Percentiles rank a stretch among this genome's conserved stretches.
phyloP scores from a whole-genome alignment of 2,888 invertebrate species.

The Lepas anatifera region DNA sequence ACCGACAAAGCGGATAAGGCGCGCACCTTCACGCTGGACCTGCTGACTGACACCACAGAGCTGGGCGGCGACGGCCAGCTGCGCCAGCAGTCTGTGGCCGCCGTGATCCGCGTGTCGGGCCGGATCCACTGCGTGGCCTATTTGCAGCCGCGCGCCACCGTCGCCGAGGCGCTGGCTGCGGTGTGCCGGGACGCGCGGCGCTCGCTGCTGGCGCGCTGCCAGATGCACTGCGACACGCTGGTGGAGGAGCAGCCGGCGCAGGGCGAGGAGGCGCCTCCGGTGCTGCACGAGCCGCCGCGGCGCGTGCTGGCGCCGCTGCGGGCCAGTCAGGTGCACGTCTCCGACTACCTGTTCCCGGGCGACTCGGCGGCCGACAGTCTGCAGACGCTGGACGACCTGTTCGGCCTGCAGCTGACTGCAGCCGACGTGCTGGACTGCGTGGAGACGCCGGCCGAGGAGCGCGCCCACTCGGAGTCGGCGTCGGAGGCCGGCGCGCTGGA shows the following conservation, averaged over 20 bases:
- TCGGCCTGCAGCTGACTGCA: conserved; percentile 60
- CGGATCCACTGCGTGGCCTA: neutral
- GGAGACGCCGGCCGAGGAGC: conserved; percentile 46
- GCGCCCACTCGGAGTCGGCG: neutral
- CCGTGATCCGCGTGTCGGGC: neutral
- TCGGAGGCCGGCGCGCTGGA: neutral
- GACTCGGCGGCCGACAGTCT: conserved; percentile 72
- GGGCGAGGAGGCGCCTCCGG: conserved; percentile 43
- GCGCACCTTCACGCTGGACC: neutral
- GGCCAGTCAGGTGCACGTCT: conserved; percentile 51
- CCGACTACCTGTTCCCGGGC: conserved; percentile 84
- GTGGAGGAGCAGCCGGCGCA: conserved; percentile 57
- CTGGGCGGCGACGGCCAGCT: neutral
- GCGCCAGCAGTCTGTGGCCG: neutral
- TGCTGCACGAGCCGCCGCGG: conserved; percentile 78
- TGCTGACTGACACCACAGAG: neutral
- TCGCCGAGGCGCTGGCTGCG: conserved; percentile 55
- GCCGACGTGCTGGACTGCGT: conserved; percentile 56
- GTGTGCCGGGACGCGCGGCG: conserved; percentile 72
- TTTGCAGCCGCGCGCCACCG: conserved; percentile 25
- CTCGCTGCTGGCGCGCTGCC: conserved; percentile 69
- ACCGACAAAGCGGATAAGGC: neutral
- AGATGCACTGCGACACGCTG: conserved; percentile 85
- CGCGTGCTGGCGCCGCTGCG: conserved; percentile 66
- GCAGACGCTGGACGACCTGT: conserved; percentile 63